Conservation (phyloP, 2,797 vertebrate species). For the Chrysocyon brachyurus region DNA sequence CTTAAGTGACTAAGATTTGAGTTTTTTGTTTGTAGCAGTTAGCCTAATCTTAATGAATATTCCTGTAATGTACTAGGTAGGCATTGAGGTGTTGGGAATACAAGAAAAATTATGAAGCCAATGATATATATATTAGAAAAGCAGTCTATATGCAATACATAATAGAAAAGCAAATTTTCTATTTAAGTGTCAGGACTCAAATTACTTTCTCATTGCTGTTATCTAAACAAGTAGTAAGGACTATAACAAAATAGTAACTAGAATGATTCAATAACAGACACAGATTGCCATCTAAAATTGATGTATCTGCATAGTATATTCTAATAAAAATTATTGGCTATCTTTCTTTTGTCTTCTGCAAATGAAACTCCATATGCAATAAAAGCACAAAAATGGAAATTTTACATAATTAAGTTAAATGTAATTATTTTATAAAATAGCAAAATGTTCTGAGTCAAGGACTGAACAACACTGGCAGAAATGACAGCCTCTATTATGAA, state of each 20-base stretch:
- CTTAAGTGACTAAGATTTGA: background rate
- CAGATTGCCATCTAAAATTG: background rate
- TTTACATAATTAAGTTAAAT: background rate
- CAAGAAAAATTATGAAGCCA: background rate
- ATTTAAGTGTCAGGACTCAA: slow-evolving; percentile 34
- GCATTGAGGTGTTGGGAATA: background rate
- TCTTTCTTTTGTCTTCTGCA: background rate
- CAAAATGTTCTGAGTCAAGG: background rate
- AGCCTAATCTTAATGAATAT: background rate
- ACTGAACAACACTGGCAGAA: background rate
- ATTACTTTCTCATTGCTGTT: background rate
- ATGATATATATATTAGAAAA: background rate
- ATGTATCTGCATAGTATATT: background rate
- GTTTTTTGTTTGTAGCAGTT: background rate
- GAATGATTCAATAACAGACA: background rate
- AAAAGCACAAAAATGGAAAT: background rate
- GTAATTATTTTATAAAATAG: background rate
- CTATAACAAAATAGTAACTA: background rate
- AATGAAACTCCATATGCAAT: background rate
- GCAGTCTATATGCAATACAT: background rate
- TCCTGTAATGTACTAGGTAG: background rate
- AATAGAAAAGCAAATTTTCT: background rate
- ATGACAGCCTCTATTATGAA: background rate
- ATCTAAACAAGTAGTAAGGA: background rate
- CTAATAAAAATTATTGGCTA: background rate